A percentile compares a stretch with the other conserved stretches of the same genome.
Evolutionary conservation across 2,113 vertebrate species (phyloP).

Genomic region (Tachysurus fulvidraco): DNA sequence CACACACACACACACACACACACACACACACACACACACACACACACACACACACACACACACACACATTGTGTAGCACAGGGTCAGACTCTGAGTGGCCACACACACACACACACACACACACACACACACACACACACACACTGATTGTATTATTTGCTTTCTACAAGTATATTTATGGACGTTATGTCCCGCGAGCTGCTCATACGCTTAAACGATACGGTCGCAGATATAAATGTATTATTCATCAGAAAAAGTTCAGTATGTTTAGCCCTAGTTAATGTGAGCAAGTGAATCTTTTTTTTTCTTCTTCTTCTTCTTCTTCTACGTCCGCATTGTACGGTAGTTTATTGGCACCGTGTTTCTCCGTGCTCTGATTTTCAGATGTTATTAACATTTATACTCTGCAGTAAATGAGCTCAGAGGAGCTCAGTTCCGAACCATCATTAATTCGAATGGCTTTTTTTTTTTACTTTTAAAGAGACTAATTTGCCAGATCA

Average conservation of each 20-base stretch:
- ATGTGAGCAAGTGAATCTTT: not conserved
- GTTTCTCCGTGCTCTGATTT: slow-evolving; percentile 4
- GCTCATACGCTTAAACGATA: not conserved
- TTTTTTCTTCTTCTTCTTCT: too few relatives aligned
- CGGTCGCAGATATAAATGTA: not conserved
- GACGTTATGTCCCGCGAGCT: not conserved
- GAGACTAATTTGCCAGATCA: slow-evolving; percentile 12
- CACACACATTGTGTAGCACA: too few relatives aligned
- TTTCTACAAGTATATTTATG: not conserved
- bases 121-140: too few relatives aligned
- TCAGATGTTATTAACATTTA: slow-evolving; percentile 37
- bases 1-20: too few relatives aligned
- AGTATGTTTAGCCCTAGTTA: not conserved
- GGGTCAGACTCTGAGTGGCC: too few relatives aligned
- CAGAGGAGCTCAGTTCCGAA: slow-evolving; percentile 20
- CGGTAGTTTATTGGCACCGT: not conserved
- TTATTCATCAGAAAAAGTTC: not conserved
- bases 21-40: too few relatives aligned
- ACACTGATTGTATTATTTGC: not conserved
- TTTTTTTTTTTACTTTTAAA: slow-evolving; percentile 18
- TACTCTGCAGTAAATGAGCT: slow-evolving; percentile 20
- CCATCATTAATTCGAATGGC: slow-evolving; percentile 20
- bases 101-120: too few relatives aligned
- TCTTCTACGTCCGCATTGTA: too few relatives aligned
- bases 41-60: too few relatives aligned